Percentiles rank a stretch among this genome's conserved stretches.
Evolutionary conservation across 1,140 invertebrate species (phyloP).

Genomic region (Agraylea sexmaculata): DNA sequence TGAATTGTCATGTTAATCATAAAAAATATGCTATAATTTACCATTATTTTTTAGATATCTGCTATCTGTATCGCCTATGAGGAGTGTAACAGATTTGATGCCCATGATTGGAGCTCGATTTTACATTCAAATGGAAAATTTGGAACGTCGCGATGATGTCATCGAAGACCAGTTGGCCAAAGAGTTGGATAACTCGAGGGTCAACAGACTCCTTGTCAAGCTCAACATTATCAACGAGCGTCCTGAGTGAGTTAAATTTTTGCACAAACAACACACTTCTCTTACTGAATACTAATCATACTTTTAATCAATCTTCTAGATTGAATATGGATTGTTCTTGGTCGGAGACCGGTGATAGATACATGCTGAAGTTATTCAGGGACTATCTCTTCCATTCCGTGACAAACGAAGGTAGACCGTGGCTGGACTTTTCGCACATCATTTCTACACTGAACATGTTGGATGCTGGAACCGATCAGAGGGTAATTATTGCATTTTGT

Average conservation of each 20-base stretch:
- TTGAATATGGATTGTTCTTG: constrained; percentile 86
- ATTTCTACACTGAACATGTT: constrained; percentile 90
- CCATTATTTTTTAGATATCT: constrained; percentile 52
- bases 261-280: neutral
- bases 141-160: constrained; percentile 75
- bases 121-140: constrained; percentile 87
- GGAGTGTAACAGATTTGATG: constrained; percentile 92
- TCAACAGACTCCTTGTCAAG: constrained; percentile 85
- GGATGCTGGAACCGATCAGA: constrained; percentile 77
- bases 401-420: constrained; percentile 82
- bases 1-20: constrained; percentile 16
- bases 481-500: constrained; percentile 41
- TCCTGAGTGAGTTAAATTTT: constrained; percentile 62
- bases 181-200: constrained; percentile 89
- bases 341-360: constrained; percentile 95
- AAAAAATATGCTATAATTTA: neutral
- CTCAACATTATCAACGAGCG: constrained; percentile 86
- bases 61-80: constrained; percentile 52
- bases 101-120: constrained; percentile 97
- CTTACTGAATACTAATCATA: neutral
- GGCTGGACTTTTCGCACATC: constrained; percentile 92
- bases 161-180: constrained; percentile 84
- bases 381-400: constrained; percentile 96
- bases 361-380: constrained; percentile 95
- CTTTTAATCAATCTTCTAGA: constrained; percentile 35